Percentiles rank a stretch among this genome's conserved stretches.
Conservation (phyloP, 2,888 invertebrate genomes). For the Aphelenchoides bicaudatus region DNA sequence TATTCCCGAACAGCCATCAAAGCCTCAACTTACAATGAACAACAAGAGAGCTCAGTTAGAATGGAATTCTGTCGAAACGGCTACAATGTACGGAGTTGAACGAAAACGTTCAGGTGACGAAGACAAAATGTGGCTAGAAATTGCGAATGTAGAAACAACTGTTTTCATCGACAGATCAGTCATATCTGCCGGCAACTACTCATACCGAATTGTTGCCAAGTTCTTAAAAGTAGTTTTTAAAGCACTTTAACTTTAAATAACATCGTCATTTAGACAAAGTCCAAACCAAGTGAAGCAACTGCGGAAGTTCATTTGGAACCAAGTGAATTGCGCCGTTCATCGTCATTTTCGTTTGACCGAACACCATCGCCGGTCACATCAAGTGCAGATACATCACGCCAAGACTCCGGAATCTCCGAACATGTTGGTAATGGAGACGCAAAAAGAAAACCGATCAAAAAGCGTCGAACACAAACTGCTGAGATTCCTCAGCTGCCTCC, state of each 20-base stretch:
- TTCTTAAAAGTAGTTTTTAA: conserved; percentile 21
- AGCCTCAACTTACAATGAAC: conserved; percentile 11
- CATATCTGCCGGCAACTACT: conserved; percentile 42
- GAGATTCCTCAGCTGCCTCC: too few relatives aligned
- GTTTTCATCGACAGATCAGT: conserved; percentile 50
- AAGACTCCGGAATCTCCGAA: too few relatives aligned
- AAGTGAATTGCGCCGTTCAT: not conserved
- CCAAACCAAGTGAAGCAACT: not conserved
- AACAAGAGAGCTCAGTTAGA: conserved; percentile 11
- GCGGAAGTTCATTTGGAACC: conserved; percentile 4
- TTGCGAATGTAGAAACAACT: conserved; percentile 48
- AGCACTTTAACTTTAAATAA: too few relatives aligned
- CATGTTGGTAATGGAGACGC: not conserved
- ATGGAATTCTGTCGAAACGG: conserved; percentile 33
- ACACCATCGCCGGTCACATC: too few relatives aligned
- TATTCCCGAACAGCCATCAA: conserved; percentile 13
- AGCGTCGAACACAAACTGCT: not conserved
- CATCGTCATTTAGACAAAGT: too few relatives aligned
- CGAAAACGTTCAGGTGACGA: conserved; percentile 25
- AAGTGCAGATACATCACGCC: not conserved
- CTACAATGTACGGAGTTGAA: conserved; percentile 37
- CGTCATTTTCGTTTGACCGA: conserved; percentile 5
- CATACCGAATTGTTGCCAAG: conserved; percentile 46
- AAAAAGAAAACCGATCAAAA: not conserved
- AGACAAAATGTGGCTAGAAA: conserved; percentile 51